These are phyloP conservation scores for Dryobota labecula DNA, from an alignment of 2,888 invertebrate species.

Conservation along the genomic window DNA sequence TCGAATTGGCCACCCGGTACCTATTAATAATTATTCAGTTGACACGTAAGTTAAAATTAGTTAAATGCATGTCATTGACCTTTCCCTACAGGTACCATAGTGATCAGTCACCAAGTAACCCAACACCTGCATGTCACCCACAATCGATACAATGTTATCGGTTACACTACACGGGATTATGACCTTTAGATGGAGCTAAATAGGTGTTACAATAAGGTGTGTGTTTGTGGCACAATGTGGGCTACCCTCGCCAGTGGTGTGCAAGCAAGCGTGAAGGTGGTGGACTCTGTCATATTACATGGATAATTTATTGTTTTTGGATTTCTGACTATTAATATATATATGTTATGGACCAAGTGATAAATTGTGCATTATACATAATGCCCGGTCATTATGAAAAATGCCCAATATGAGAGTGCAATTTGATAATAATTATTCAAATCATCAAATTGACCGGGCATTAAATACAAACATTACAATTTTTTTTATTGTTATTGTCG, in stretches of 20 bases:
- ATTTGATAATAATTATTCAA: no score
- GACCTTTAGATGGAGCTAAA: background rate
- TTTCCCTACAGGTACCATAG: slow-evolving; percentile 44
- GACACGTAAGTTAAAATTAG: background rate
- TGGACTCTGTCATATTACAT: slow-evolving; percentile 43
- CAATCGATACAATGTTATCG: slow-evolving; percentile 73
- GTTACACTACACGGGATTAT: slow-evolving; percentile 44
- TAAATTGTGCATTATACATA: no score
- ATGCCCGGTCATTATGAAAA: no score
- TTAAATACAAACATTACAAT: no score
- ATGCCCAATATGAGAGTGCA: no score
- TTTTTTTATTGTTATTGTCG: no score
- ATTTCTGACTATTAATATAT: background rate
- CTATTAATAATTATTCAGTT: no score
- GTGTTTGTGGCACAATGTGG: slow-evolving; percentile 43
- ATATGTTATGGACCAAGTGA: no score
- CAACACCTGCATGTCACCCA: slow-evolving; percentile 62
- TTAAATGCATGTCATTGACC: slow-evolving; percentile 66
- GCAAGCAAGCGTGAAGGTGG: slow-evolving; percentile 71
- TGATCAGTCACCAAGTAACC: slow-evolving; percentile 69
- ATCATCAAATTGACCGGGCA: no score
- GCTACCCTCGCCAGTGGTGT: slow-evolving; percentile 66
- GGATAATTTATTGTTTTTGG: slow-evolving; percentile 22
- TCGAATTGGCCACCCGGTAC: no score
- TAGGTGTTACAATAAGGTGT: slow-evolving; percentile 38